Evolutionary conservation across 2,797 vertebrate genomes (phyloP).

Genomic region (Enteromius treurensis): DNA sequence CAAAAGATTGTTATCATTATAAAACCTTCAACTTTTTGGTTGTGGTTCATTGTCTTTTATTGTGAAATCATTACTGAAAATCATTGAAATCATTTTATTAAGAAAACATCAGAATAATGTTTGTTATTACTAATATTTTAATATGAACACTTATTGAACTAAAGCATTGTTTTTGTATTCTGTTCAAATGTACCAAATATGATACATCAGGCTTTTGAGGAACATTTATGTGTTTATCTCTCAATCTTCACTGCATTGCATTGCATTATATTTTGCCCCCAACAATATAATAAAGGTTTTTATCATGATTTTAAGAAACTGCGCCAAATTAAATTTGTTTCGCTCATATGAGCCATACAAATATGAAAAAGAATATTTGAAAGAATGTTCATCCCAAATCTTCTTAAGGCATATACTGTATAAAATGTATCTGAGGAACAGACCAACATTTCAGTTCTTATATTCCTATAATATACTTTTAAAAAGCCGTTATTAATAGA

Average conservation of each 20-base stretch:
- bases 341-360: not conserved
- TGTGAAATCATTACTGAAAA: too few relatives aligned
- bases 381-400: not conserved
- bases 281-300: not conserved
- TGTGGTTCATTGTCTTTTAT: not conserved
- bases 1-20: not conserved
- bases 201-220: not conserved
- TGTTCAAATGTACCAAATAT: not conserved
- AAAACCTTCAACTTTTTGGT: not conserved
- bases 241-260: not conserved
- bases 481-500: not conserved
- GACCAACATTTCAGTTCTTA: not conserved
- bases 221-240: too few relatives aligned
- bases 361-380: not conserved
- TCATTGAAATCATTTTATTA: not conserved
- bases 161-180: not conserved
- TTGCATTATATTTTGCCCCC: not conserved
- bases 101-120: not conserved
- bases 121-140: not conserved
- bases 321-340: not conserved
- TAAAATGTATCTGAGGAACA: not conserved
- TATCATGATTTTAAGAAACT: not conserved
- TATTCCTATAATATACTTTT: not conserved
- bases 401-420: not conserved
- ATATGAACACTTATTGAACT: not conserved